phyloP scores from a whole-genome alignment of 2,797 vertebrate genomes.

The Arctocebus calabarensis region DNA sequence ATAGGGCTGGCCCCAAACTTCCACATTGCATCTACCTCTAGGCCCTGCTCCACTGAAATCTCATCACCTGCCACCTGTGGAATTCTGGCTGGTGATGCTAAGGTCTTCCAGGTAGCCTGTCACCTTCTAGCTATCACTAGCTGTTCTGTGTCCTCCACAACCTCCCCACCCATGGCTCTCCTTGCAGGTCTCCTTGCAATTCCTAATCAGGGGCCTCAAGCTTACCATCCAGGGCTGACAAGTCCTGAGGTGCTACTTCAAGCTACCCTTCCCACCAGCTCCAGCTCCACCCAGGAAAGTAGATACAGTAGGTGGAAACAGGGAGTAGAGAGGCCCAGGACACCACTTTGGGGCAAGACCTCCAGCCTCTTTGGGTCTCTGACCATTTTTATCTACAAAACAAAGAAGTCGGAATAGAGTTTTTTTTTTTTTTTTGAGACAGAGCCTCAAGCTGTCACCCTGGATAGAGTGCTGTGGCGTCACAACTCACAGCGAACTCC shows the following conservation, averaged over 20 bases:
- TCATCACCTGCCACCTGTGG: background rate
- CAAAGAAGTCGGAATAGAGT: conserved; percentile 21
- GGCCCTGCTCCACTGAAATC: background rate
- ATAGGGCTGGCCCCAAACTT: background rate
- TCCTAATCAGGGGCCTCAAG: background rate
- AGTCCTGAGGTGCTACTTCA: background rate
- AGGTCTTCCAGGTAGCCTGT: background rate
- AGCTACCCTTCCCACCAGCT: background rate
- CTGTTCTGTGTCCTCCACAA: background rate
- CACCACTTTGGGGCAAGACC: background rate
- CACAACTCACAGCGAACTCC: too few species aligned
- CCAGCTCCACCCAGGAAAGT: background rate
- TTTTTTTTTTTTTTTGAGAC: too few species aligned
- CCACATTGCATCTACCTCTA: background rate
- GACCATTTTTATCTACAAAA: conserved; percentile 39
- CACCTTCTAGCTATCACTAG: background rate
- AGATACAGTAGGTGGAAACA: background rate
- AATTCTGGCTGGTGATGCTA: background rate
- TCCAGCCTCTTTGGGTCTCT: background rate
- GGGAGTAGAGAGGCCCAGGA: background rate
- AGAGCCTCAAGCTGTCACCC: too few species aligned
- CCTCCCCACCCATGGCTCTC: background rate
- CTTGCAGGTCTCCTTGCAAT: background rate
- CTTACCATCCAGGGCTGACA: background rate
- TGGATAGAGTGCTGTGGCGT: too few species aligned